Evolutionary conservation across 2,113 vertebrate species (phyloP), one percentile per base, ranked within the genome.

Genomic region (Sardina pilchardus): DNA sequence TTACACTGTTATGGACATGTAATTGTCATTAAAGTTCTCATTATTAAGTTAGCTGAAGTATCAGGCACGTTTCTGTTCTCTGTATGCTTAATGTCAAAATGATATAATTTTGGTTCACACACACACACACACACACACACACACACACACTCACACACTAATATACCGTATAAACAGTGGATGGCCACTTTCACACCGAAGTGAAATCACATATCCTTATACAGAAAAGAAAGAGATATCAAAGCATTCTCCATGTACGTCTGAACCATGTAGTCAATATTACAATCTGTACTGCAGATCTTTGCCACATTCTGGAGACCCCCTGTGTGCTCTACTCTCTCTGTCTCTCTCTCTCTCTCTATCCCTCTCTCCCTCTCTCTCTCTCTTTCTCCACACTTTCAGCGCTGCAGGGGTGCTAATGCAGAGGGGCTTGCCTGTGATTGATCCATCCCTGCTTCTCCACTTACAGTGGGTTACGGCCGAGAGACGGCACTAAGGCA

Each of bases 311-410:
- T 10, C 14, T 17, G 7, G n/a, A 78, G 4, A 3, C 30, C 71
- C 71, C 71, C 12, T 36, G 30, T 34, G 30, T 34, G 26, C 12
- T 21, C 63, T 6, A 1, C 59, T 63, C 63, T 34, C 63, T 71
- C 63, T 67, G 5, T 67, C 24, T 30, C 26, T 71, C 63, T 30
- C 26, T 71, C 63, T 34, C 63, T 6, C 56, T 1, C 26, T 12
- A 12, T 34, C 12, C 36, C 67, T 75, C 30, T 36, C 67, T 75
- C 34, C 36, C 30, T 30, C 48, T 36, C 26, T 45, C 43, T 81
- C 81, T 85, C 84, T 81, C 36, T 82, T 34, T 82, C 82, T 47
- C 67, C 85, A 82, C 85, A 83, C 85, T 86, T 86, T 86, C 85
- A 50, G 56, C n/a, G 59, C 24, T 39, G 63, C 67, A 42, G 24